Conservation (phyloP, 2,113 vertebrate species). For the Aspiorhynchus laticeps region DNA sequence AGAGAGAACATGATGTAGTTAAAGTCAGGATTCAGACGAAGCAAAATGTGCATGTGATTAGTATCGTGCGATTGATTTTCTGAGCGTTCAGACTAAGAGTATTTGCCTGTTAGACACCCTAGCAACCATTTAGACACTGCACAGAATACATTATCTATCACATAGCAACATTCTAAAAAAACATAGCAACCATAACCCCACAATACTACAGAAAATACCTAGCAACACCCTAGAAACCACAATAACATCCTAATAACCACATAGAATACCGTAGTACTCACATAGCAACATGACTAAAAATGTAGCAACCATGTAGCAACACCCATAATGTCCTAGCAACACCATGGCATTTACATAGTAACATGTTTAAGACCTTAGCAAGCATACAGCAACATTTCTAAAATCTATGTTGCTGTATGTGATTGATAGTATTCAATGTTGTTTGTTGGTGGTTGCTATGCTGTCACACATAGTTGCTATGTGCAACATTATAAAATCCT, state of each 20-base stretch:
- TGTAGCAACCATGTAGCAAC: too few relatives aligned
- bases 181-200: not conserved
- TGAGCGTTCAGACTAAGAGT: not conserved
- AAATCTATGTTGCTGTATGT: too few relatives aligned
- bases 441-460: too few relatives aligned
- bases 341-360: not conserved
- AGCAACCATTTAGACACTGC: not conserved
- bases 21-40: not conserved
- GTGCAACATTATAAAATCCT: not conserved
- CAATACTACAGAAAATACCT: not conserved
- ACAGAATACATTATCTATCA: not conserved
- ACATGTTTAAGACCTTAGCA: not conserved
- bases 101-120: not conserved
- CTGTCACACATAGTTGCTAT: too few relatives aligned
- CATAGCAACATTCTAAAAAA: not conserved
- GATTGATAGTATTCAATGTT: too few relatives aligned
- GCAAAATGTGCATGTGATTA: not conserved
- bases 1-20: not conserved
- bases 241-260: not conserved
- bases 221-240: slow-evolving; percentile 4
- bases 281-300: not conserved
- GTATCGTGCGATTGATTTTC: not conserved
- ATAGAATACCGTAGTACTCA: not conserved
- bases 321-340: not conserved
- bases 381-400: not conserved